Evolutionary conservation across 37 sponge, comb jelly and placozoan species (phyloP).

Genomic region (Crambe crambe): DNA sequence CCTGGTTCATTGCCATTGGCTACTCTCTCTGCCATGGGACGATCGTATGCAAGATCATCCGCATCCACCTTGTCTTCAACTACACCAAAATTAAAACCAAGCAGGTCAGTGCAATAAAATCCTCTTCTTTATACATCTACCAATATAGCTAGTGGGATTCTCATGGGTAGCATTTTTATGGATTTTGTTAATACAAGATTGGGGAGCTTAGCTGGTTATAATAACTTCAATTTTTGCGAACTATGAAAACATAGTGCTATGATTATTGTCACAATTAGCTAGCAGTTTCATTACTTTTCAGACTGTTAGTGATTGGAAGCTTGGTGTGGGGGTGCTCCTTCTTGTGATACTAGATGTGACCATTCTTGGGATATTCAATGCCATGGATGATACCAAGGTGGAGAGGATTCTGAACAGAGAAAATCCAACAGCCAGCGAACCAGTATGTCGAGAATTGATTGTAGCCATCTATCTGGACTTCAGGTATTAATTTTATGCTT

Average conservation of each 20-base stretch:
- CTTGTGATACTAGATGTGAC: conserved; percentile 35
- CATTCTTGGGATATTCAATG: conserved; percentile 11
- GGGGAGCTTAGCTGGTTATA: background rate
- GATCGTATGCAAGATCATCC: too few species aligned
- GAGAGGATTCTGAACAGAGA: too few species aligned
- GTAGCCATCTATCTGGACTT: too few species aligned
- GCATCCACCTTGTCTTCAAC: conserved; percentile 50
- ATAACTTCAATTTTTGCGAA: background rate
- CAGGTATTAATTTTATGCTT: background rate
- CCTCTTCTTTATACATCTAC: background rate
- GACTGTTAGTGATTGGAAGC: conserved; percentile 34
- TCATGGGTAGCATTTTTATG: too few species aligned
- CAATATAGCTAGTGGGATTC: background rate
- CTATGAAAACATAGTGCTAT: too few species aligned
- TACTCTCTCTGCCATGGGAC: conserved; percentile 60
- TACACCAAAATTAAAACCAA: too few species aligned
- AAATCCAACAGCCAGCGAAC: too few species aligned
- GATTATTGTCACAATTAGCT: too few species aligned
- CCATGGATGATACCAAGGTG: conserved; percentile 13
- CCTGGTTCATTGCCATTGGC: conserved; percentile 41
- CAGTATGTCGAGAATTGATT: too few species aligned
- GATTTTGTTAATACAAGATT: too few species aligned
- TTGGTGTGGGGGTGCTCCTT: conserved; percentile 20
- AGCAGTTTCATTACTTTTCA: background rate
- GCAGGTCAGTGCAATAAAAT: too few species aligned